These are phyloP conservation scores for Ciona savignyi DNA, from an alignment of 23 tunicate species.

Conservation along the genomic window DNA sequence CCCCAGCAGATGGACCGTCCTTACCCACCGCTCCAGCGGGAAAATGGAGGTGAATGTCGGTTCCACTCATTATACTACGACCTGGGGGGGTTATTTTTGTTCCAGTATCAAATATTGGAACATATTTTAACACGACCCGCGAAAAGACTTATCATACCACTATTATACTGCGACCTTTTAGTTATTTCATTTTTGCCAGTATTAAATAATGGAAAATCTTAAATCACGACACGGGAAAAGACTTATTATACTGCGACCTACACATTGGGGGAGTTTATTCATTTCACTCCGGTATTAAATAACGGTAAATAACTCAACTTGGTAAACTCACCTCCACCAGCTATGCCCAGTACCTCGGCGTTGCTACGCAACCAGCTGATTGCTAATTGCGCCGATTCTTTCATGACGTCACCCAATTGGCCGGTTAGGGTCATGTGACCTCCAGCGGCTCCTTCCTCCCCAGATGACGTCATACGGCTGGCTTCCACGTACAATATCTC, in stretches of 20 bases:
- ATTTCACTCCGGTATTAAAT: no score
- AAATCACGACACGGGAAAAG: no score
- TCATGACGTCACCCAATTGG: conserved; percentile 64
- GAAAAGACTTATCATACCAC: no score
- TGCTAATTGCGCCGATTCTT: conserved; percentile 64
- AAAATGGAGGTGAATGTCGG: conserved; percentile 49
- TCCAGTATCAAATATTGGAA: no score
- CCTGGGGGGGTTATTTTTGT: no score
- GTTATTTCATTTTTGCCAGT: no score
- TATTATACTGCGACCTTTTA: no score
- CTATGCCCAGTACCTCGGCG: conserved; percentile 14
- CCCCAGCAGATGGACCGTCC: conserved; percentile 80
- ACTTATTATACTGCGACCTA: no score
- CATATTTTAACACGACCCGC: no score
- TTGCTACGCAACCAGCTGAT: conserved; percentile 51
- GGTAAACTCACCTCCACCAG: conserved; percentile 12
- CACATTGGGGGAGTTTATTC: no score
- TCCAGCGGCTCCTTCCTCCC: conserved; percentile 8
- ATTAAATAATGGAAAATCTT: no score
- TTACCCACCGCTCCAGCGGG: conserved; percentile 68
- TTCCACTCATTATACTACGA: conserved; percentile 12
- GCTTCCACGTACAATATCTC: conserved; percentile 45
- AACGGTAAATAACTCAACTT: not conserved
- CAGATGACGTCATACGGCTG: conserved; percentile 14
- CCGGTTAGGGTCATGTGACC: conserved; percentile 63